phyloP scores from a whole-genome alignment of 2,797 vertebrate genomes.

The Phrynocephalus guinanensis region DNA sequence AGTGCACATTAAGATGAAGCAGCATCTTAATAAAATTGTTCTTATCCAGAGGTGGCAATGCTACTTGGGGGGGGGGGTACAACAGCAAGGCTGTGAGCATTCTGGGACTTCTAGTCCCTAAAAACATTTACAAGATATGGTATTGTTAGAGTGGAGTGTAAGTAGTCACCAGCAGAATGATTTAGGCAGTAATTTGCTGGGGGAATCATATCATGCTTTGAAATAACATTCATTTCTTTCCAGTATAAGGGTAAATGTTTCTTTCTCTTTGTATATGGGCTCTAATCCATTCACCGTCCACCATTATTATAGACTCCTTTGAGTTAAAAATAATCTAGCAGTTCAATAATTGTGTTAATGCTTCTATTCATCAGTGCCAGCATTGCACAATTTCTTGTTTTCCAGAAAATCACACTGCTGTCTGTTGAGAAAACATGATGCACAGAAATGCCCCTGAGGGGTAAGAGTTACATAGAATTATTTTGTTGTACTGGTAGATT shows the following conservation, averaged over 20 bases:
- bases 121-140: background rate
- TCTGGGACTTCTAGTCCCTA: background rate
- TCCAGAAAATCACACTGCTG: background rate
- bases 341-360: background rate
- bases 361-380: background rate
- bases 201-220: background rate
- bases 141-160: background rate
- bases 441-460: background rate
- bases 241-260: background rate
- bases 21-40: background rate
- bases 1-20: background rate
- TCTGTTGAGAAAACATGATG: constrained; percentile 1
- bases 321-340: background rate
- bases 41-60: too few relatives aligned
- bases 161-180: background rate
- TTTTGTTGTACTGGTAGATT: background rate
- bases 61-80: background rate
- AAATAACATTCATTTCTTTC: background rate
- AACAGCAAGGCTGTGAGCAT: background rate
- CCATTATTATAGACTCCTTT: background rate
- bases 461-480: background rate
- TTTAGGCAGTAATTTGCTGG: background rate
- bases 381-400: constrained; percentile 7
- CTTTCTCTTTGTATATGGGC: background rate
- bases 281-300: background rate